Evolutionary conservation across 2,113 vertebrate species (phyloP).

Genomic region (Gymnobelideus leadbeateri): DNA sequence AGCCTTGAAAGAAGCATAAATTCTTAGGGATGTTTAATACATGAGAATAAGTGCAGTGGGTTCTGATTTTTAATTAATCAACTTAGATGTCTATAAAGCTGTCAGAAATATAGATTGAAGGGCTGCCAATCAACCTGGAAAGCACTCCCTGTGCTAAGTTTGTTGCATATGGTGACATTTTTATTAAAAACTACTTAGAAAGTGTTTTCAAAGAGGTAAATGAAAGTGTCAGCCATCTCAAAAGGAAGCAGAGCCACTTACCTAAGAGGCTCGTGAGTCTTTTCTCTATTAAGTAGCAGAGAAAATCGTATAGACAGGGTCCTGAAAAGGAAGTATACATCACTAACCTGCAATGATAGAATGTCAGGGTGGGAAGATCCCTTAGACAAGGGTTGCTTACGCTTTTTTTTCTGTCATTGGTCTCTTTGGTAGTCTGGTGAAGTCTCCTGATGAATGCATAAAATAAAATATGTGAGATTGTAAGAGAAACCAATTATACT

Average conservation of each 20-base stretch:
- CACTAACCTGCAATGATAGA: not conserved
- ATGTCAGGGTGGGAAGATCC: not conserved
- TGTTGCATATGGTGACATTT: not conserved
- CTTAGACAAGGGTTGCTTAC: not conserved
- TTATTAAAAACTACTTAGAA: not conserved
- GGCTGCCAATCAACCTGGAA: conserved; percentile 55
- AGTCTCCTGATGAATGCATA: not conserved
- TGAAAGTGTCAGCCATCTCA: not conserved
- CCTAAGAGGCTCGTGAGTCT: not conserved
- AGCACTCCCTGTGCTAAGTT: not conserved
- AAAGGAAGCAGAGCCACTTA: not conserved
- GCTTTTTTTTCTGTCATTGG: not conserved
- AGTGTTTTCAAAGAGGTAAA: not conserved
- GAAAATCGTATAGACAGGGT: not conserved
- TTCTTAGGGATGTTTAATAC: not conserved
- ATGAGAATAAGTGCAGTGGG: not conserved
- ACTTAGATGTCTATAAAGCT: conserved; percentile 72
- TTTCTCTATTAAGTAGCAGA: not conserved
- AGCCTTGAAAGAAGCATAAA: not conserved
- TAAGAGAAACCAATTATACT: not conserved
- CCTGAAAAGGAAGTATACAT: not conserved
- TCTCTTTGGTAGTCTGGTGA: not conserved
- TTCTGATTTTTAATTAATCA: conserved; percentile 55
- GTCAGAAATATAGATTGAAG: conserved; percentile 69
- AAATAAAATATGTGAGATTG: not conserved